A percentile compares a stretch with the other conserved stretches of the same genome.
Conservation (phyloP, 2,797 vertebrate genomes). For the Protonibea diacanthus region DNA sequence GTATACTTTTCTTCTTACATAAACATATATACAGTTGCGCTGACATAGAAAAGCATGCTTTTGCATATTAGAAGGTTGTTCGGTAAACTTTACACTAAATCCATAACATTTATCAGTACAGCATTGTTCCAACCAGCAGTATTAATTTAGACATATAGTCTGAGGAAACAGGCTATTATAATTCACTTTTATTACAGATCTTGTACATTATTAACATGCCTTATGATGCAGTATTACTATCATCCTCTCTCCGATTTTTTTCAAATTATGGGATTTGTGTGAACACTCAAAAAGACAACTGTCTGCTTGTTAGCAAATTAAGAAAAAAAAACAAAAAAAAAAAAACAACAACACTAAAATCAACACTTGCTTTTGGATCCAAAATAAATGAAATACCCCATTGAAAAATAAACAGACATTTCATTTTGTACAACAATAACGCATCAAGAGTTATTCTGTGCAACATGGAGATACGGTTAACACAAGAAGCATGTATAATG, state of each 20-base stretch:
- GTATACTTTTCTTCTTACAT: constrained; percentile 63
- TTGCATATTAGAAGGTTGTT: constrained; percentile 83
- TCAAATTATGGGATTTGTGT: constrained; percentile 44
- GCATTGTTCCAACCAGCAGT: constrained; percentile 77
- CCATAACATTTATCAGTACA: constrained; percentile 76
- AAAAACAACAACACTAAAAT: constrained; percentile 36
- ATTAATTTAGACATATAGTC: constrained; percentile 73
- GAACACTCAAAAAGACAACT: constrained; percentile 49
- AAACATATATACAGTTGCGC: constrained; percentile 77
- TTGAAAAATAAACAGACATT: constrained; percentile 55
- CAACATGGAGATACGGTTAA: constrained; percentile 53
- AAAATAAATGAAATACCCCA: constrained; percentile 61
- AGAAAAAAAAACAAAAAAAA: not conserved
- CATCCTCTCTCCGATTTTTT: constrained; percentile 56
- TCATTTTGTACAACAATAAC: constrained; percentile 66
- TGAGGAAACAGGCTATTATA: constrained; percentile 76
- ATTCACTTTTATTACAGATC: constrained; percentile 80
- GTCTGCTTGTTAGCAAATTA: constrained; percentile 45
- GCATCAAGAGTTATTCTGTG: constrained; percentile 59
- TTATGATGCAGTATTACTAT: constrained; percentile 73
- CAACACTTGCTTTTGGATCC: constrained; percentile 45
- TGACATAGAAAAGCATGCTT: constrained; percentile 82
- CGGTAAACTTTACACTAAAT: constrained; percentile 79
- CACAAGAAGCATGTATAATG: constrained; percentile 52
- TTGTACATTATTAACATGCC: constrained; percentile 84